These are phyloP conservation scores for Pedicia rivosa DNA, from an alignment of 2,888 invertebrate species.

Conservation along the genomic window DNA sequence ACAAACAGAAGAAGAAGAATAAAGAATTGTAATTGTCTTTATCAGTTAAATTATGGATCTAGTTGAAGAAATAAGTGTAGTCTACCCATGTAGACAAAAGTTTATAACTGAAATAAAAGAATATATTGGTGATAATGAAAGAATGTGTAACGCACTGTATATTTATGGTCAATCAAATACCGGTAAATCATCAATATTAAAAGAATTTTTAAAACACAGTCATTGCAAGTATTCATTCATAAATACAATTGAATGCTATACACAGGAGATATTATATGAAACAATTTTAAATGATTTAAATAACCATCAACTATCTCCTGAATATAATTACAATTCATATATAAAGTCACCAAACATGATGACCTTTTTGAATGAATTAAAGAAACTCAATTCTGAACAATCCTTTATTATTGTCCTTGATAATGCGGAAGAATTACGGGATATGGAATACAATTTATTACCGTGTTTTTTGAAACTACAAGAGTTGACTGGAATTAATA, in stretches of 20 bases:
- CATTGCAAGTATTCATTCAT: constrained; percentile 45
- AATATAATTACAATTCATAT: constrained; percentile 25
- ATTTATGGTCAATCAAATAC: constrained; percentile 70
- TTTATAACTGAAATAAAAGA: no score
- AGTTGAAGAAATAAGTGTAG: no score
- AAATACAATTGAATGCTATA: constrained; percentile 72
- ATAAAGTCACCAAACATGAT: constrained; percentile 51
- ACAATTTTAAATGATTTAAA: constrained; percentile 46
- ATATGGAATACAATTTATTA: constrained; percentile 56
- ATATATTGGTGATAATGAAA: constrained; percentile 34
- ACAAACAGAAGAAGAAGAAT: no score
- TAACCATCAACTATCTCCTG: constrained; percentile 26
- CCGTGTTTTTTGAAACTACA: constrained; percentile 54
- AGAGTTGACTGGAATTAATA: constrained; percentile 52
- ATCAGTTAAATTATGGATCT: no score
- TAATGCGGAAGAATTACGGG: constrained; percentile 61
- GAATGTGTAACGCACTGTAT: constrained; percentile 53
- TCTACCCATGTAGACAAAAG: no score
- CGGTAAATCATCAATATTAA: constrained; percentile 62
- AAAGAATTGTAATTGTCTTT: no score
- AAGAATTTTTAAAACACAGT: constrained; percentile 39
- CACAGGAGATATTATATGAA: constrained; percentile 59
- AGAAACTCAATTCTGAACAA: constrained; percentile 22
- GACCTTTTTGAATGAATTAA: constrained; percentile 42
- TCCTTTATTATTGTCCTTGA: constrained; percentile 57